Base-by-base conservation (phyloP, 2,797 vertebrate species). In the Squalus acanthias region DNA sequence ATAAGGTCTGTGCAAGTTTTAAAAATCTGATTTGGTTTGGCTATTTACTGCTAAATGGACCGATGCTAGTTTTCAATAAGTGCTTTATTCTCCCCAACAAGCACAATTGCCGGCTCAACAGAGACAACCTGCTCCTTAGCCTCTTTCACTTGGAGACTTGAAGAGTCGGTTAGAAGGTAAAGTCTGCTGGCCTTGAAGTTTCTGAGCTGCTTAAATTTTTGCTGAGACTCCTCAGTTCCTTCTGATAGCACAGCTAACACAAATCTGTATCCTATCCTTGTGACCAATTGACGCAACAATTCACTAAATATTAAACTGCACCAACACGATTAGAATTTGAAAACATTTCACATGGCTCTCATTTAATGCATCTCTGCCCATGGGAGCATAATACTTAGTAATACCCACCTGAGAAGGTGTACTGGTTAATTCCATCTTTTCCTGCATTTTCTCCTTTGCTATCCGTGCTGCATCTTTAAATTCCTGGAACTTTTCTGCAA, bases 401-500 rank as follows among this genome's bases (percentile, higher is more conserved):
- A 39, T 95, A 0, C 97, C 96, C 97, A 99, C 99, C 99, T 99
- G 99, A 97, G 99, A 99, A 50, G 99, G 99, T 97, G 99, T 99
- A 97, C 99, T 99, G 96, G 99, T 99, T 97, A 99, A 98, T 96
- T 99, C 99, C 98, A 99, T 99, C 97, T 99, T 99, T 97, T 99
- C 99, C 96, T 99, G 99, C 95, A 99, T 99, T 98, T 99, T 99
- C 98, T 99, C 99, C 97, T 99, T 99, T 96, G 99, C 99, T 92
- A 99, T 98, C 96, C 99, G 98, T 0, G 99, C 99, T 96, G 99
- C 99, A 98, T 99, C 99, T 97, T 99, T 99, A 97, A 99, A 99
- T 97, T 99, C 99, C 96, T 99, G 98, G 98, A 99, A 99, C 98
- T 99, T 99, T 97, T 99, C 99, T 97, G 99, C 99, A 98, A 99